Evolutionary conservation across 64 coral and sea anemone species (phyloP).

Genomic region (Trachythela sp.): DNA sequence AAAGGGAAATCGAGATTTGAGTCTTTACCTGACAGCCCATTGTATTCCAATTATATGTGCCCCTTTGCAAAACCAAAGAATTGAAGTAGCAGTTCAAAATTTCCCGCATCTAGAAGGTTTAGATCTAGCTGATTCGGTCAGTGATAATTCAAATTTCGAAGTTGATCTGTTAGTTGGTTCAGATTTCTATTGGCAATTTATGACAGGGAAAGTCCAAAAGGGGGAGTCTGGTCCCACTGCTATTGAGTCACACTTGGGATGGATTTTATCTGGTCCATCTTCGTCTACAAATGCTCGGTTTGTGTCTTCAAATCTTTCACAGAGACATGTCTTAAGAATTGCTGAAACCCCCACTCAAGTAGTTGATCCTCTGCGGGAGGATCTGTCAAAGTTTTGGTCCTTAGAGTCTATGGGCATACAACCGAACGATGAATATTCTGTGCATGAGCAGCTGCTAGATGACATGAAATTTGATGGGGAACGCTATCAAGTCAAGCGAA

Average conservation of each 20-base stretch:
- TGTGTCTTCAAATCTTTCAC: slow-evolving; percentile 23
- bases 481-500: slow-evolving; percentile 38
- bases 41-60: slow-evolving; percentile 30
- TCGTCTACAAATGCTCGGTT: background rate
- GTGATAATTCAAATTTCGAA: slow-evolving; percentile 1
- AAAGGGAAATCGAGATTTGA: background rate
- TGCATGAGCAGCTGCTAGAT: too few species aligned
- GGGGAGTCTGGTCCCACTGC: slow-evolving; percentile 35
- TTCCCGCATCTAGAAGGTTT: slow-evolving; percentile 38
- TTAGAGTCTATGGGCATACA: slow-evolving; percentile 16
- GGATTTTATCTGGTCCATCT: slow-evolving; percentile 37
- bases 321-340: slow-evolving; percentile 27
- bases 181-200: slow-evolving; percentile 49
- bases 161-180: slow-evolving; percentile 42
- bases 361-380: background rate
- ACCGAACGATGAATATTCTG: background rate
- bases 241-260: slow-evolving; percentile 29
- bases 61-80: slow-evolving; percentile 34
- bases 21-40: slow-evolving; percentile 33
- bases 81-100: slow-evolving; percentile 30
- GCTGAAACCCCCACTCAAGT: background rate
- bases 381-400: slow-evolving; percentile 26
- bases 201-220: slow-evolving; percentile 7
- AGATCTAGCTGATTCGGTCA: slow-evolving; percentile 24
- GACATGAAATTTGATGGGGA: slow-evolving; percentile 31